Evolutionary conservation across 2,797 vertebrate species (phyloP).

Genomic region (Buphagus erythrorhynchus): DNA sequence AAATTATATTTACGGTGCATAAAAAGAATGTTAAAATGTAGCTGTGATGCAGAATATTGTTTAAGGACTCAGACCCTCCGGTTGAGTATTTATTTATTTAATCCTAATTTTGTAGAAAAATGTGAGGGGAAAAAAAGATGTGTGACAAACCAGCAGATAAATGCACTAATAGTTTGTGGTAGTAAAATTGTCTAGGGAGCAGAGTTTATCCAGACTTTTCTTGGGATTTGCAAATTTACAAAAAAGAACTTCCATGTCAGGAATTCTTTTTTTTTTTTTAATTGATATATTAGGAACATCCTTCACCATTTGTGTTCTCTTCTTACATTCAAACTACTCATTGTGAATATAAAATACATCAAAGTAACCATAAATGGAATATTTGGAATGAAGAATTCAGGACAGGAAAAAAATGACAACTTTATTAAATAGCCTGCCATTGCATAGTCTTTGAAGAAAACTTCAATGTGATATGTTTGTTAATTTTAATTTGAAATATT

Average conservation of each 20-base stretch:
- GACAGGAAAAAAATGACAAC: neutral
- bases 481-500: neutral
- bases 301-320: neutral
- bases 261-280: neutral
- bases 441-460: neutral
- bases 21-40: neutral
- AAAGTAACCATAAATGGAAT: neutral
- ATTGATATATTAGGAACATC: neutral
- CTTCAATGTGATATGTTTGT: neutral
- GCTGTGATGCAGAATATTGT: neutral
- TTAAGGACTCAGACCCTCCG: neutral
- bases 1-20: neutral
- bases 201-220: neutral
- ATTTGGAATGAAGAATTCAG: neutral
- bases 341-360: neutral
- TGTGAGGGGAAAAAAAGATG: neutral
- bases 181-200: neutral
- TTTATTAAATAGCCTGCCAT: neutral
- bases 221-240: neutral
- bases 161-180: neutral
- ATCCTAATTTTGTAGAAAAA: neutral
- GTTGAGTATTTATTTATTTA: neutral
- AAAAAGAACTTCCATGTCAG: neutral
- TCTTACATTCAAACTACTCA: neutral
- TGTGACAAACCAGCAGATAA: neutral